phyloP scores from a whole-genome alignment of 1,140 invertebrate species.

The Ladona fulva region DNA sequence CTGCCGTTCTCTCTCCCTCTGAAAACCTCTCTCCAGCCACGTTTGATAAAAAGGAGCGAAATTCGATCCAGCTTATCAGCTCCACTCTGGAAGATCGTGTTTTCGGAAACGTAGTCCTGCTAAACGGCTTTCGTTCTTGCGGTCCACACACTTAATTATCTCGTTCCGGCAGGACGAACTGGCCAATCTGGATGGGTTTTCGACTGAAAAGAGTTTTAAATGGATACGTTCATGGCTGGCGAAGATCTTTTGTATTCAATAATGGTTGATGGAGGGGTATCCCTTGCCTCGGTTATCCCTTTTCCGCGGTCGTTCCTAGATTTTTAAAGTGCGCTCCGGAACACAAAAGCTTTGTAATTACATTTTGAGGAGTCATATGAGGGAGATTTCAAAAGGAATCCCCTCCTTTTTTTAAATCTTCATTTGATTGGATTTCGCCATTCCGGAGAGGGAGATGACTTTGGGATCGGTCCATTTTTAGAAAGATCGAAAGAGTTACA shows the following conservation, averaged over 20 bases:
- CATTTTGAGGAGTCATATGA: not conserved
- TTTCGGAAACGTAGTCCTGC: slow-evolving; percentile 3
- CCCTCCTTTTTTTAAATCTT: not conserved
- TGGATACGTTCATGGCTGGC: not conserved
- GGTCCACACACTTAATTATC: not conserved
- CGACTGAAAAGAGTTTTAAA: not conserved
- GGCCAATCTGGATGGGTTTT: not conserved
- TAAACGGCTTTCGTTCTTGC: not conserved
- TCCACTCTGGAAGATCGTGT: not conserved
- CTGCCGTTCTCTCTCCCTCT: not conserved
- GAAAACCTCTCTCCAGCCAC: not conserved
- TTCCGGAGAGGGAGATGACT: not conserved
- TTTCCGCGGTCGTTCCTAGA: too few relatives aligned
- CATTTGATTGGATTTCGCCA: not conserved
- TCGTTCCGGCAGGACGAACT: not conserved
- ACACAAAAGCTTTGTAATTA: slow-evolving; percentile 2
- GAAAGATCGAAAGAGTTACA: too few relatives aligned
- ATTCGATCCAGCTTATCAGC: not conserved
- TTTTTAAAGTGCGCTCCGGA: not conserved
- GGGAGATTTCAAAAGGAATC: not conserved
- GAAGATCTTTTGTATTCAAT: not conserved
- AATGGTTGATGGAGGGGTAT: not conserved
- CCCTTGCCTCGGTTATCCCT: too few relatives aligned
- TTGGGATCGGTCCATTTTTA: too few relatives aligned
- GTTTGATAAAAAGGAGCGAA: not conserved